Base-by-base conservation (phyloP, 2,888 invertebrate species). In the Embidobia sp. region DNA sequence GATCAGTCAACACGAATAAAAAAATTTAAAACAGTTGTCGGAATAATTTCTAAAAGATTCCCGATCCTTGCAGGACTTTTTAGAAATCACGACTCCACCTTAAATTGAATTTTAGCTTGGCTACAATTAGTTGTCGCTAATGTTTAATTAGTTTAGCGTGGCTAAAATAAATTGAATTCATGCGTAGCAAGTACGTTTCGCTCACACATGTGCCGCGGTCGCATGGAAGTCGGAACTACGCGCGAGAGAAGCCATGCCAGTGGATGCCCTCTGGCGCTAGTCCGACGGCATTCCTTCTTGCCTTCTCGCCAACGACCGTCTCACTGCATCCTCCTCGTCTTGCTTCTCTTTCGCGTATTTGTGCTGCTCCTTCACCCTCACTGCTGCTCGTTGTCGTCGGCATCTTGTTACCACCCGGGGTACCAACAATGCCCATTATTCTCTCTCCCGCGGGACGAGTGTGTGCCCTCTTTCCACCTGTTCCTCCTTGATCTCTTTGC, bases 221-320 rank as follows among this genome's bases (percentile, higher is more conserved):
- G 67, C 61, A 66, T 77, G 67, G 72, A 77, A 77, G 77, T 72
- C 77, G 77, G 77, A 77, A 74, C 81, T 82, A 78, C 79, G 79
- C 81, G 82, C 80, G 69, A 80, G 80, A 81, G 82, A 79, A 83
- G 83, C 81, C 80, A 77, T 80, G 82, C 79, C 83, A 78, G 79
- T 80, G 80, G 81, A 80, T 87, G 85, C 87, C 88, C 86, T 85
- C 84, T 82, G 86, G 89, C 87, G 89, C 89, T 89, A 87, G 89
- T 88, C 87, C 88, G 88, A 89, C 89, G 88, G 89, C 89, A 89
- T 89, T 89, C 89, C 88, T 88, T 85, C 85, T 83, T 84, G 80
- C 82, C 81, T 80, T 79, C 81, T 79, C 78, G 63, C 53, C 78
- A 76, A 69, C 80, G 77, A 78, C 69, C 80, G 81, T 80, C 78